Percentiles rank a stretch among this genome's conserved stretches.
Conservation (phyloP, 2,113 vertebrate species). For the Dromas ardeola region DNA sequence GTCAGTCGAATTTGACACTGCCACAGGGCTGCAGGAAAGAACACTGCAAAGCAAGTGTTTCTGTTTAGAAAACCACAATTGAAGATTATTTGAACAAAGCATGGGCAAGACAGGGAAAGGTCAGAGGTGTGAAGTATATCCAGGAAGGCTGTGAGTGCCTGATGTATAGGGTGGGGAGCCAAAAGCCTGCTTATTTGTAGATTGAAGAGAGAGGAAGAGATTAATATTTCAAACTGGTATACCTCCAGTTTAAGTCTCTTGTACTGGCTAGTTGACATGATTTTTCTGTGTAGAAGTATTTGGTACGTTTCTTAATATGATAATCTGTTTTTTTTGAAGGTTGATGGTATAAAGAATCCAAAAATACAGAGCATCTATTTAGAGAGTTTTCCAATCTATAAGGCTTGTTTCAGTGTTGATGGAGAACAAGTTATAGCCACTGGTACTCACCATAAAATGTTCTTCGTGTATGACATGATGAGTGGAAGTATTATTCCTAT, state of each 20-base stretch:
- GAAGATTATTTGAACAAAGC: background rate
- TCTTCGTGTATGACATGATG: constrained; percentile 97
- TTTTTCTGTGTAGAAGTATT: background rate
- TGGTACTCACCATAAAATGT: constrained; percentile 83
- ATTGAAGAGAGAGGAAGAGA: background rate
- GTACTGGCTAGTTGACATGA: background rate
- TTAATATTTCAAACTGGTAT: background rate
- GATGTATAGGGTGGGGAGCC: background rate
- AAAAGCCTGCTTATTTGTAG: background rate
- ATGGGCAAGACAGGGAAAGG: background rate
- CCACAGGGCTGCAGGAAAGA: background rate
- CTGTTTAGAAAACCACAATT: background rate
- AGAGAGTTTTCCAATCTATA: constrained; percentile 88
- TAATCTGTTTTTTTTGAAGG: constrained; percentile 69
- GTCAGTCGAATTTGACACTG: background rate
- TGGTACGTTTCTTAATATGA: background rate
- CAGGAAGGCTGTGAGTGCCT: background rate
- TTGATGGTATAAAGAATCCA: constrained; percentile 91
- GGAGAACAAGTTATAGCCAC: constrained; percentile 91
- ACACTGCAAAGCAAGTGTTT: background rate
- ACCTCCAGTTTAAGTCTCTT: background rate
- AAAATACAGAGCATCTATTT: constrained; percentile 94
- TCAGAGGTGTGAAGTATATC: background rate
- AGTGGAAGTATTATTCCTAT: constrained; percentile 85
- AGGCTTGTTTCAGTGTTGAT: constrained; percentile 84